phyloP scores from a whole-genome alignment of 2,113 vertebrate genomes.

The Pteronura brasiliensis region DNA sequence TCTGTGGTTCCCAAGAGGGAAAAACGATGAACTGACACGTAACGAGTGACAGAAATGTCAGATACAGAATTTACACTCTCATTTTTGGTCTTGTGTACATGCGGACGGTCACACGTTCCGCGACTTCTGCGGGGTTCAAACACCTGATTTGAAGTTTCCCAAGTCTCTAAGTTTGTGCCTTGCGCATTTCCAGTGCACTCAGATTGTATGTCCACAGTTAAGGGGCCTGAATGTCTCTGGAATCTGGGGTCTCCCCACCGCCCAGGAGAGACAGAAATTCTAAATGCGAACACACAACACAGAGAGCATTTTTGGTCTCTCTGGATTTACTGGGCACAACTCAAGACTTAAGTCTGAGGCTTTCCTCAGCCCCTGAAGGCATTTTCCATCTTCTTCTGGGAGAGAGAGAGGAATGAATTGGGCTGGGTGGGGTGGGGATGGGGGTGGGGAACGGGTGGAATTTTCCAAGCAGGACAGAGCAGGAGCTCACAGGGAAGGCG shows the following conservation, averaged over 20 bases:
- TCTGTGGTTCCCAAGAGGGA: neutral
- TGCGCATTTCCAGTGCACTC: neutral
- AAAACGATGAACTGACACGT: neutral
- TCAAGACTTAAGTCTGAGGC: neutral
- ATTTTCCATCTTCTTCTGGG: neutral
- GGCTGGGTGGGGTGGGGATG: neutral
- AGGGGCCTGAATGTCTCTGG: neutral
- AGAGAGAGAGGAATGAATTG: neutral
- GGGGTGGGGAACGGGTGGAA: too few relatives aligned
- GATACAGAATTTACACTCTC: too few relatives aligned
- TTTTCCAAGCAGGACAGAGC: neutral
- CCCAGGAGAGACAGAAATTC: neutral
- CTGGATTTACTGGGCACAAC: fast-evolving
- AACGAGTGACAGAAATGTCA: neutral
- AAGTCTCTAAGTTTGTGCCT: neutral
- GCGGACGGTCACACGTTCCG: neutral
- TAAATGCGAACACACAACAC: fast-evolving
- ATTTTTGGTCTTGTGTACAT: neutral
- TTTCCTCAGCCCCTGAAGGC: neutral
- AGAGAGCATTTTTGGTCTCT: too few relatives aligned
- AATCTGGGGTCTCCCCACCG: neutral
- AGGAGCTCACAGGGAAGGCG: neutral
- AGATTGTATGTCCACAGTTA: neutral
- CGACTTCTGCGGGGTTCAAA: neutral
- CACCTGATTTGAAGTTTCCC: neutral